These are phyloP conservation scores for Terrapene triunguis DNA, from an alignment of 2,113 vertebrate genomes.

Conservation along the genomic window DNA sequence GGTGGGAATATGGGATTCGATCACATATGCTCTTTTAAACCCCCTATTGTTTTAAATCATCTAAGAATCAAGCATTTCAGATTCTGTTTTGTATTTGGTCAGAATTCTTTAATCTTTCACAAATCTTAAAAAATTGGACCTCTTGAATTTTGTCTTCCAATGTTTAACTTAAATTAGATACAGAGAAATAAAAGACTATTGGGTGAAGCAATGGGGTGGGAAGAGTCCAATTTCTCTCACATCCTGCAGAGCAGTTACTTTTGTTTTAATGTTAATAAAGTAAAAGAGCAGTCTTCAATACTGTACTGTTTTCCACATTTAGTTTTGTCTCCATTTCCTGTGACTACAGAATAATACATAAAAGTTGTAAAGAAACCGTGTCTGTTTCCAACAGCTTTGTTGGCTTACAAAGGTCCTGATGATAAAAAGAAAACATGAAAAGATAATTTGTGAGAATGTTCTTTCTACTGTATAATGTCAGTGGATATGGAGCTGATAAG, in stretches of 20 bases:
- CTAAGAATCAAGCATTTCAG: not conserved
- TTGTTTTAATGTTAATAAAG: slow-evolving; percentile 22
- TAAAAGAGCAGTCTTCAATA: not conserved
- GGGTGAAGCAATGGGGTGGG: not conserved
- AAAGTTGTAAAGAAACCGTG: slow-evolving; percentile 5
- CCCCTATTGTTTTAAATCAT: not conserved
- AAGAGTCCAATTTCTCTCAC: not conserved
- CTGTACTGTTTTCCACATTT: not conserved
- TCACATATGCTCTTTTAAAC: not conserved
- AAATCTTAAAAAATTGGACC: not conserved
- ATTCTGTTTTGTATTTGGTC: not conserved
- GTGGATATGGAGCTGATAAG: slow-evolving; percentile 15
- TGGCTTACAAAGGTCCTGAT: not conserved
- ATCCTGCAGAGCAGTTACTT: not conserved
- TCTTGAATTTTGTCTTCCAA: not conserved
- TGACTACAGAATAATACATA: not conserved
- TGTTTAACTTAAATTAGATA: not conserved
- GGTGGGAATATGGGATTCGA: not conserved
- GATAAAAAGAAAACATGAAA: slow-evolving; percentile 50
- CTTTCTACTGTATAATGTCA: slow-evolving; percentile 20
- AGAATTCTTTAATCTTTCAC: slow-evolving; percentile 5
- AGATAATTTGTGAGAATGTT: slow-evolving; percentile 26
- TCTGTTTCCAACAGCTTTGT: not conserved
- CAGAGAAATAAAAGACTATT: not conserved
- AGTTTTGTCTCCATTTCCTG: not conserved